Conservation (phyloP, 2,888 invertebrate genomes). For the Sthenelais limicola region DNA sequence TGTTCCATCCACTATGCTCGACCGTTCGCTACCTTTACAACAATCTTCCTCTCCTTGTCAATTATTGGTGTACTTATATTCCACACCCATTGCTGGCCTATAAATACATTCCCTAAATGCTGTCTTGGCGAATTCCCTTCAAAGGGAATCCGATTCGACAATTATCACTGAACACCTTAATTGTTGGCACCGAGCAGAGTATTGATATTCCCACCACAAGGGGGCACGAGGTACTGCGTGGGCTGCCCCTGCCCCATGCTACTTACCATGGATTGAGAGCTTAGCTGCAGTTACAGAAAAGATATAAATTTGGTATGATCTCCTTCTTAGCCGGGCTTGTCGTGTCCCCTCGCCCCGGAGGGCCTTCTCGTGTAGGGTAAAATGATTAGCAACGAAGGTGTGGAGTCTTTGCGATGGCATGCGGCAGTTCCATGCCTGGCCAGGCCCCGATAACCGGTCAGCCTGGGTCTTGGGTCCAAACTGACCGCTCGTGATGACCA, state of each 20-base stretch:
- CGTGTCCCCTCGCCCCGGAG: not conserved
- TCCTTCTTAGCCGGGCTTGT: not conserved
- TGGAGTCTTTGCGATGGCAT: slow-evolving; percentile 21
- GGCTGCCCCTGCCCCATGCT: not conserved
- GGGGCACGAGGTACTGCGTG: too few relatives aligned
- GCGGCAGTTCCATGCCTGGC: slow-evolving; percentile 6
- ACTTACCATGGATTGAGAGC: not conserved
- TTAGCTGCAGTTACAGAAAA: not conserved
- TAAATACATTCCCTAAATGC: too few relatives aligned
- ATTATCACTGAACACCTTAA: too few relatives aligned
- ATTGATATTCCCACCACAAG: not conserved
- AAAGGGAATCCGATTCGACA: too few relatives aligned
- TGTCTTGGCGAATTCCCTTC: too few relatives aligned
- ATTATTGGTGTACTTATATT: too few relatives aligned
- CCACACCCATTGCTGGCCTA: too few relatives aligned
- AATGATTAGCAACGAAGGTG: slow-evolving; percentile 23
- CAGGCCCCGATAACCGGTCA: slow-evolving; percentile 17
- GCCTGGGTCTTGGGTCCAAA: not conserved
- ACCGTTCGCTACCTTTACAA: too few relatives aligned
- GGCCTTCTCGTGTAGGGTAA: slow-evolving; percentile 26
- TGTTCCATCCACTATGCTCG: too few relatives aligned
- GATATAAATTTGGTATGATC: not conserved
- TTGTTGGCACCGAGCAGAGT: not conserved
- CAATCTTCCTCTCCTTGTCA: too few relatives aligned
- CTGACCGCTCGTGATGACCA: not conserved